Conservation (phyloP, 2,113 vertebrate species). For the Dipodomys stephensi region DNA sequence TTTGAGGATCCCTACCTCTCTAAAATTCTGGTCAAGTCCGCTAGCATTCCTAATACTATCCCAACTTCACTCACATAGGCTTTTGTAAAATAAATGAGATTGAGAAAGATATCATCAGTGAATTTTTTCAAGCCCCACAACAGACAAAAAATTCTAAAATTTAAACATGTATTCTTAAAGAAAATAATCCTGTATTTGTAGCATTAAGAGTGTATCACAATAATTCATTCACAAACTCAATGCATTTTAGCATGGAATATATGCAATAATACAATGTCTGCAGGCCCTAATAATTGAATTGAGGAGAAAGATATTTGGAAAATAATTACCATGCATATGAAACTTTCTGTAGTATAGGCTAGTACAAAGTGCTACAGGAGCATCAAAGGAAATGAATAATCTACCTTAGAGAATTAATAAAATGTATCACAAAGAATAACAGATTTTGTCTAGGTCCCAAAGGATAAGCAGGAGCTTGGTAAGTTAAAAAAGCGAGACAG, state of each 20-base stretch:
- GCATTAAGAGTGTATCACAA: background rate
- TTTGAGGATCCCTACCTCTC: too few species aligned
- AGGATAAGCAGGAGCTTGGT: background rate
- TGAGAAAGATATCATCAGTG: too few species aligned
- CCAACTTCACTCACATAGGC: too few species aligned
- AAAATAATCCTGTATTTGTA: background rate
- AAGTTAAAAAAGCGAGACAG: background rate
- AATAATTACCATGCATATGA: conserved; percentile 22
- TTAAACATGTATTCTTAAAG: background rate
- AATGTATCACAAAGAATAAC: conserved; percentile 7
- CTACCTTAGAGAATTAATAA: background rate
- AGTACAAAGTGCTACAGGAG: background rate
- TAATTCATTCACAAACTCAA: conserved; percentile 10
- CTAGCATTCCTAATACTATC: too few species aligned
- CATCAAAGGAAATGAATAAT: conserved; percentile 7
- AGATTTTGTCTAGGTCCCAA: background rate
- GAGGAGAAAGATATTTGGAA: background rate
- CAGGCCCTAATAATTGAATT: background rate
- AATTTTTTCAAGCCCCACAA: too few species aligned
- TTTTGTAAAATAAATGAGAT: too few species aligned
- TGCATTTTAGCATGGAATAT: background rate
- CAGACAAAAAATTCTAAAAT: background rate
- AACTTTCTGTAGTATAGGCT: background rate
- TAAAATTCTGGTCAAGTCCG: too few species aligned
- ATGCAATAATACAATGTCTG: background rate